A percentile compares a stretch with the other conserved stretches of the same genome.
Conservation (phyloP, 1,140 invertebrate genomes). For the Leptestheria dahalacensis region DNA sequence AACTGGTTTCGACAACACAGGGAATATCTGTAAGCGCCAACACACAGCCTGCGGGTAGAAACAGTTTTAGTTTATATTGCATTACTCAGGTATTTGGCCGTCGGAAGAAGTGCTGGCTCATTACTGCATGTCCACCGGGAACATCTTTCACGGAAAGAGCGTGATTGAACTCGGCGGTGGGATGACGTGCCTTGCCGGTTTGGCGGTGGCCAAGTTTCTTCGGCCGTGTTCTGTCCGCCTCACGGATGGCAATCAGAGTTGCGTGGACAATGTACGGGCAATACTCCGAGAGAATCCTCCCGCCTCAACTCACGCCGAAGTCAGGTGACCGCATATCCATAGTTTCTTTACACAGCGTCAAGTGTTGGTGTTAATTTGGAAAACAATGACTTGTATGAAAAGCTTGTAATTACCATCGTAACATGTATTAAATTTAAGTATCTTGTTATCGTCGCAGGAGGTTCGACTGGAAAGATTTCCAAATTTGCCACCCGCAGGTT, state of each 20-base stretch:
- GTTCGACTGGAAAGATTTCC: constrained; percentile 24
- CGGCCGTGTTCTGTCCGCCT: constrained; percentile 40
- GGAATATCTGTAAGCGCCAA: constrained; percentile 54
- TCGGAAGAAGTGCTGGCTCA: constrained; percentile 70
- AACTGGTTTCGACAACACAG: constrained; percentile 77
- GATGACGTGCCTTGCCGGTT: constrained; percentile 66
- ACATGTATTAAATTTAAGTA: constrained; percentile 9
- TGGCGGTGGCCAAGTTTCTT: constrained; percentile 47
- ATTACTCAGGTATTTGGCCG: constrained; percentile 50
- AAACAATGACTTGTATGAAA: background rate
- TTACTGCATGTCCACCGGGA: constrained; percentile 48
- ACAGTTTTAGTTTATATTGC: background rate
- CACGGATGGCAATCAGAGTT: constrained; percentile 62
- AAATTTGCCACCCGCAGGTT: constrained; percentile 20
- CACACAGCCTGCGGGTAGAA: background rate
- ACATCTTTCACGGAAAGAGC: constrained; percentile 44
- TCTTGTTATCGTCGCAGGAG: constrained; percentile 20
- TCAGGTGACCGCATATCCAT: constrained; percentile 12
- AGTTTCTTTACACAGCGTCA: constrained; percentile 15
- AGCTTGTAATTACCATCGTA: constrained; percentile 17
- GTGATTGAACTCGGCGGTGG: constrained; percentile 68
- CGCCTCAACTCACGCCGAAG: constrained; percentile 17
- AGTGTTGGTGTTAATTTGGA: constrained; percentile 4
- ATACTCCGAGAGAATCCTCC: constrained; percentile 46
- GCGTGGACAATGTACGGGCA: constrained; percentile 53